Conservation (phyloP, 1,140 invertebrate species). For the Procambarus virginalis region DNA sequence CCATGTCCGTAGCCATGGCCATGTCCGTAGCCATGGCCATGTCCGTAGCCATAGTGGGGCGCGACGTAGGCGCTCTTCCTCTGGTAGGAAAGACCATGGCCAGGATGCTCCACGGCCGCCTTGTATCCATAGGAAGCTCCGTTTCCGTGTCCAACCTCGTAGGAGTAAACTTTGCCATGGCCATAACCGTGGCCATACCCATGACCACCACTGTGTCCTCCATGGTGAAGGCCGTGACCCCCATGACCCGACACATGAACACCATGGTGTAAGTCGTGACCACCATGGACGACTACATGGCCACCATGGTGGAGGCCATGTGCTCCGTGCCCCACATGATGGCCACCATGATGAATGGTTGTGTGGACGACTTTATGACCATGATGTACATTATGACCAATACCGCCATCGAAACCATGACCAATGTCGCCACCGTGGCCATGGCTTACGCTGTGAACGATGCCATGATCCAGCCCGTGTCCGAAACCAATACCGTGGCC, state of each 20-base stretch:
- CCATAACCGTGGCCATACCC: constrained; percentile 6
- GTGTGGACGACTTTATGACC: no score
- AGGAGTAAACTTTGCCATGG: neutral
- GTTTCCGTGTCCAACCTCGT: constrained; percentile 17
- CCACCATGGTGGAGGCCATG: neutral
- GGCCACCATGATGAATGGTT: neutral
- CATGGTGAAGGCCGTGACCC: neutral
- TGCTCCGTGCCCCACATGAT: neutral
- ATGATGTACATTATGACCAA: neutral
- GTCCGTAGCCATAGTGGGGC: neutral
- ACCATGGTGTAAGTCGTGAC: neutral
- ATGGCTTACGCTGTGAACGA: neutral
- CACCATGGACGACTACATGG: neutral
- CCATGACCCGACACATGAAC: neutral
- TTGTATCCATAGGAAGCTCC: constrained; percentile 4
- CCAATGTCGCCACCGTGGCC: no score
- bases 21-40: neutral
- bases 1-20: no score
- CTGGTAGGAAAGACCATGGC: constrained; percentile 21
- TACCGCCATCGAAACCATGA: no score
- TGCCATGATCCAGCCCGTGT: neutral
- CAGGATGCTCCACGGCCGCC: constrained; percentile 29
- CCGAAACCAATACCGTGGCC: no score
- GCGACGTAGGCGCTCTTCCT: neutral
- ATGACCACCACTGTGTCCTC: neutral